Evolutionary conservation across 2,888 invertebrate genomes (phyloP).

Genomic region (Philopedon plagiatum): DNA sequence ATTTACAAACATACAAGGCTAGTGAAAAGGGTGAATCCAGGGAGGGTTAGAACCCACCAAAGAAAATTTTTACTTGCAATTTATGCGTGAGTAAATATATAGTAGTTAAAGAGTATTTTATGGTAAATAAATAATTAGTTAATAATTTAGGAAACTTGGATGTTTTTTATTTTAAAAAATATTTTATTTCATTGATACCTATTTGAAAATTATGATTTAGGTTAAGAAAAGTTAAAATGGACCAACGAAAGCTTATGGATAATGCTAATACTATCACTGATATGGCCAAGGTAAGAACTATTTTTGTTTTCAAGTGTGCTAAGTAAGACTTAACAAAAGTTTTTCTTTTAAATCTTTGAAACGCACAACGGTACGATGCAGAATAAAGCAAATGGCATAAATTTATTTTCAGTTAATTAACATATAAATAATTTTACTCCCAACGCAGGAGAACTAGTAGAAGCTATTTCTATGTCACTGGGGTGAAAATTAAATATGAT

Average conservation of each 20-base stretch:
- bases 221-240: slow-evolving; percentile 99
- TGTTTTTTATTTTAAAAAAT: not conserved
- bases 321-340: too few species aligned
- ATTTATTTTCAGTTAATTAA: not conserved
- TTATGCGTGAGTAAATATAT: slow-evolving; percentile 99
- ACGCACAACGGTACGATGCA: too few species aligned
- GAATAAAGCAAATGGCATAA: too few species aligned
- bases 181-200: too few species aligned
- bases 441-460: not conserved
- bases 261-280: slow-evolving; percentile 99
- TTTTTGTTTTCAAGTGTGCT: not conserved
- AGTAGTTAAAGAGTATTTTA: too few species aligned
- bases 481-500: not conserved
- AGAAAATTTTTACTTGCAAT: slow-evolving; percentile 99
- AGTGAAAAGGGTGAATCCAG: slow-evolving; percentile 96
- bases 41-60: slow-evolving; percentile 97
- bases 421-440: not conserved
- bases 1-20: slow-evolving; percentile 99
- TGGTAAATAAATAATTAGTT: too few species aligned
- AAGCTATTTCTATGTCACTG: not conserved
- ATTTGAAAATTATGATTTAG: slow-evolving; percentile 71
- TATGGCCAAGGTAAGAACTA: slow-evolving; percentile 94
- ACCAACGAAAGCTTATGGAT: slow-evolving; percentile 99
- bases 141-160: too few species aligned
- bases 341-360: too few species aligned